phyloP scores from a whole-genome alignment of 2,888 invertebrate genomes.

The Nemurella pictetii region DNA sequence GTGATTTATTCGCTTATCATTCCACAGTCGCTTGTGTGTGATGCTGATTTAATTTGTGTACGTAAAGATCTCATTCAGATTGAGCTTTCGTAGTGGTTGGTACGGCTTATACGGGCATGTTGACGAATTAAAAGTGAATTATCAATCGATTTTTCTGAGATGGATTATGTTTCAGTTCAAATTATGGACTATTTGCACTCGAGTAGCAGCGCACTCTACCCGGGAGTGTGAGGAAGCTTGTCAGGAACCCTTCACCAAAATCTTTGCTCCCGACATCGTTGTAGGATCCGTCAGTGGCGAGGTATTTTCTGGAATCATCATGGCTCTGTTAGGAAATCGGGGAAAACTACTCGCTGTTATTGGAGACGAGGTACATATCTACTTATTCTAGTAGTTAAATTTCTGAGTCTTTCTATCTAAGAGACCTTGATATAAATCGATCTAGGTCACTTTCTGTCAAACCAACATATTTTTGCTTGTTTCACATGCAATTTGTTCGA shows the following conservation, averaged over 20 bases:
- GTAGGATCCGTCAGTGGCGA: not conserved
- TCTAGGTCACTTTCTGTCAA: not conserved
- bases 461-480: not conserved
- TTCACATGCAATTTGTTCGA: slow-evolving; percentile 33
- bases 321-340: slow-evolving; percentile 84
- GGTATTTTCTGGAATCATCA: slow-evolving; percentile 48
- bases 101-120: too few species aligned
- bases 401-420: not conserved
- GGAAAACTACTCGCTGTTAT: slow-evolving; percentile 93
- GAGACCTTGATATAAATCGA: not conserved
- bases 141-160: too few species aligned
- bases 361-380: slow-evolving; percentile 79
- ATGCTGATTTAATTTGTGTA: too few species aligned
- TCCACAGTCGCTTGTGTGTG: too few species aligned
- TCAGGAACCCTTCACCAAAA: not conserved
- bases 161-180: too few species aligned
- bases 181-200: too few species aligned
- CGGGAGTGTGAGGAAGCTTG: too few species aligned
- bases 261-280: not conserved
- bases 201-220: too few species aligned
- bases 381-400: not conserved
- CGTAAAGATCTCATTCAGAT: too few species aligned
- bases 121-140: too few species aligned
- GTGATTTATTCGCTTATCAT: too few species aligned
- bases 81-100: too few species aligned